Evolutionary conservation across 2,888 invertebrate species (phyloP).

Genomic region (Drosophila sordidapex): DNA sequence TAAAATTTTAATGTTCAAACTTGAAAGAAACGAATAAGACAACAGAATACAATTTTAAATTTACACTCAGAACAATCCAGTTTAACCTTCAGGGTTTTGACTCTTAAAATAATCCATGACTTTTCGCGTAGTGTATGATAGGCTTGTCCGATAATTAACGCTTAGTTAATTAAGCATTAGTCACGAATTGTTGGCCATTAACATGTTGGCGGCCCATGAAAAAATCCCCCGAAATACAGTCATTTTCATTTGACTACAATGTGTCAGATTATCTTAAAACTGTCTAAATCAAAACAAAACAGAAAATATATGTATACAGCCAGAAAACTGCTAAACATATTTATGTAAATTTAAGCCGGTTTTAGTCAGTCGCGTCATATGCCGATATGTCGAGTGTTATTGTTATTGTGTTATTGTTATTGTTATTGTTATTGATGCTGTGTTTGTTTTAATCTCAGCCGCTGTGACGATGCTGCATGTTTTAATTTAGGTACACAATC

Average conservation of each 20-base stretch:
- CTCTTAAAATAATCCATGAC: not conserved
- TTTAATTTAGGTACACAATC: constrained; percentile 51
- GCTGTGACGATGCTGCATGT: constrained; percentile 43
- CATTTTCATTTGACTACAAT: not conserved
- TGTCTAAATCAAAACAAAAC: not conserved
- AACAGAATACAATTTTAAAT: not conserved
- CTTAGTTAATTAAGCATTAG: not conserved
- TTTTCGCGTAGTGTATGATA: not conserved
- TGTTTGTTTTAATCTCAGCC: constrained; percentile 22
- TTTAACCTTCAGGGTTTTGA: not conserved
- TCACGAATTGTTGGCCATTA: not conserved
- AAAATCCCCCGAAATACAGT: not conserved
- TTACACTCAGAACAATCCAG: not conserved
- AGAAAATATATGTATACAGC: not conserved
- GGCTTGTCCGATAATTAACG: constrained; percentile 3
- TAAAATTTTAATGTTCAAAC: not conserved
- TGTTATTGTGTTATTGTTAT: constrained; percentile 10
- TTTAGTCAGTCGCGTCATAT: constrained; percentile 38
- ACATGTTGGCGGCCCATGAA: not conserved
- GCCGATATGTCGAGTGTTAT: not conserved
- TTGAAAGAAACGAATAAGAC: not conserved
- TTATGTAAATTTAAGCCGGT: constrained; percentile 51
- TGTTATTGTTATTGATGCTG: constrained; percentile 5
- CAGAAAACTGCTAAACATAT: not conserved
- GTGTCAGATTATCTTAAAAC: not conserved